These are phyloP conservation scores for Anguilla pacifica DNA, from an alignment of 2,797 vertebrate genomes.

Conservation along the genomic window DNA sequence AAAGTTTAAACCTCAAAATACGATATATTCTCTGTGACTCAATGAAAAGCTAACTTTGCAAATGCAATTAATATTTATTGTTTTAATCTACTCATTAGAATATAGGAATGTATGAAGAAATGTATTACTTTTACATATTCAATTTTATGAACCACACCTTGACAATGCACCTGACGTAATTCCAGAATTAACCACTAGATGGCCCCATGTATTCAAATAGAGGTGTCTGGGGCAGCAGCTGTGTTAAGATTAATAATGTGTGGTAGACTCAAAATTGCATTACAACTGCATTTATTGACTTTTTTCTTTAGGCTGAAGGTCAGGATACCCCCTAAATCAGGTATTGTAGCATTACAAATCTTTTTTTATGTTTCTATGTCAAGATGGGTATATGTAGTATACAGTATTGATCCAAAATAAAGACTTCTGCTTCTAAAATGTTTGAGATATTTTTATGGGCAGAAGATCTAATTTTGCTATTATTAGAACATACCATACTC, in stretches of 20 bases:
- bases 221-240: background rate
- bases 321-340: background rate
- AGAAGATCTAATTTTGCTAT: background rate
- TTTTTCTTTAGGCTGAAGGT: background rate
- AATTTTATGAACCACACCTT: background rate
- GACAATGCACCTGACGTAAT: background rate
- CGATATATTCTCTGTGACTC: background rate
- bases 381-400: background rate
- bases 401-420: background rate
- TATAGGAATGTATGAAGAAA: background rate
- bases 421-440: background rate
- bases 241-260: background rate
- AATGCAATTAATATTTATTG: background rate
- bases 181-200: slow-evolving; percentile 4
- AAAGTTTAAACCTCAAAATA: background rate
- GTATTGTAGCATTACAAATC: background rate
- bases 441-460: background rate
- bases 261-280: background rate
- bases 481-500: background rate
- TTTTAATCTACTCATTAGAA: background rate
- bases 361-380: background rate
- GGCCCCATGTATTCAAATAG: slow-evolving; percentile 1
- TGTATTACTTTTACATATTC: background rate
- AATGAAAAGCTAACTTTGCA: background rate
- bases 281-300: background rate